phyloP scores from a whole-genome alignment of 2,113 vertebrate species.

The Theristicus caerulescens region DNA sequence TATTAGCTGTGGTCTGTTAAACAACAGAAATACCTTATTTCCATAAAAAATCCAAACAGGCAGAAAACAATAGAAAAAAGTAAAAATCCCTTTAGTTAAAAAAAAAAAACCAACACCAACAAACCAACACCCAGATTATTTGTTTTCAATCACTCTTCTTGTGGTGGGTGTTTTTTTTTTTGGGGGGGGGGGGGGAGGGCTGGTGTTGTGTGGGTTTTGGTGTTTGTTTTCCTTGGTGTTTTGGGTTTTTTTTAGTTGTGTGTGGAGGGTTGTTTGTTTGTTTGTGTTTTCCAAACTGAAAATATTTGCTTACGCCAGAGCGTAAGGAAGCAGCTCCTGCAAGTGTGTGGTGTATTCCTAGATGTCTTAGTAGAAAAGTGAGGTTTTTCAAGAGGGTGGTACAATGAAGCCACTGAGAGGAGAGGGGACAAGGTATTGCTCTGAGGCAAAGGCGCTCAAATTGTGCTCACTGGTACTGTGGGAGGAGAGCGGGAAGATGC shows the following conservation, averaged over 20 bases:
- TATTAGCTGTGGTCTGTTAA: neutral
- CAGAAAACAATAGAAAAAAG: neutral
- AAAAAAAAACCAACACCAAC: neutral
- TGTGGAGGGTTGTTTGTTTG: no score
- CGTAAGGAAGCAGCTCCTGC: neutral
- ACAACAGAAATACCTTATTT: neutral
- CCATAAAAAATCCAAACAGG: neutral
- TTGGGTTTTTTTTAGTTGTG: neutral
- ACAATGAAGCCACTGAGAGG: neutral
- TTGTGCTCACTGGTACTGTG: rapidly evolving
- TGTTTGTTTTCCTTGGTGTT: neutral
- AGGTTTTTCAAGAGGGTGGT: neutral
- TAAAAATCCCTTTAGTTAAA: neutral
- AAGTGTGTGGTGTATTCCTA: neutral
- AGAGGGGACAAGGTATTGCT: neutral
- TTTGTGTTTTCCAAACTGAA: neutral
- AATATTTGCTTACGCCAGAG: neutral
- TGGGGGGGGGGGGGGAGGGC: rapidly evolving
- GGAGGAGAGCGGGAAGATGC: neutral
- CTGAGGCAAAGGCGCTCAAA: neutral
- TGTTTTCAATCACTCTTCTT: neutral
- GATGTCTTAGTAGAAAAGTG: neutral
- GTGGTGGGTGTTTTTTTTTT: neutral
- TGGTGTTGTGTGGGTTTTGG: neutral
- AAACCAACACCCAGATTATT: neutral